Evolutionary conservation across 2,888 invertebrate species (phyloP).

Genomic region (Homarus gammarus): DNA sequence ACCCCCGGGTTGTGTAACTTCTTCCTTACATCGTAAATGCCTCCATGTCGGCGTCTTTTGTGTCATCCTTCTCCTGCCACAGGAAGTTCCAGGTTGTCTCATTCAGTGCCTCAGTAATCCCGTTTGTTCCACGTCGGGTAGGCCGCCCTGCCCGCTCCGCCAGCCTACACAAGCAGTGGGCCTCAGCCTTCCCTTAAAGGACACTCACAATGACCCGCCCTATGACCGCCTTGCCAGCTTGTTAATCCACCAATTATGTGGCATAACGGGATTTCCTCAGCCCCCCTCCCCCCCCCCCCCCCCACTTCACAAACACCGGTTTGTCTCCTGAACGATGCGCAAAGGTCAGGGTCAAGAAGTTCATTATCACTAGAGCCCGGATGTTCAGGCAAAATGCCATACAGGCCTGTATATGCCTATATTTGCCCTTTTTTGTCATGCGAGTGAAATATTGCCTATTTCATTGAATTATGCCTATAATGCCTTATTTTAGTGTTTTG

Average conservation of each 20-base stretch:
- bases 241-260: slow-evolving; percentile 32
- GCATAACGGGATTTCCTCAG: background rate
- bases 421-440: too few relatives aligned
- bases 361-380: too few relatives aligned
- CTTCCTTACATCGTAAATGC: slow-evolving; percentile 32
- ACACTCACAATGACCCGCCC: slow-evolving; percentile 8
- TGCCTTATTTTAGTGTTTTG: too few relatives aligned
- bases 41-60: slow-evolving; percentile 32
- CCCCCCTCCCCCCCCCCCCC: background rate
- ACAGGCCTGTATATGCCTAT: too few relatives aligned
- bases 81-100: slow-evolving; percentile 31
- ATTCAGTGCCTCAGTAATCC: slow-evolving; percentile 42
- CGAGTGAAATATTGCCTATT: too few relatives aligned
- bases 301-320: too few relatives aligned
- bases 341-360: too few relatives aligned
- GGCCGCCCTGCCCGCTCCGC: background rate
- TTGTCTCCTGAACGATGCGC: too few relatives aligned
- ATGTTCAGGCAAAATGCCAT: too few relatives aligned
- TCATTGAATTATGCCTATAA: too few relatives aligned
- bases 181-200: background rate
- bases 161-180: background rate
- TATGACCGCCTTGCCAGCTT: slow-evolving; percentile 13
- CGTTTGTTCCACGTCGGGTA: slow-evolving; percentile 28
- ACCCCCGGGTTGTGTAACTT: slow-evolving; percentile 11
- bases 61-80: slow-evolving; percentile 14